Base-by-base conservation (phyloP, 2,888 invertebrate genomes). In the Gastracanthus pulcherrimus region DNA sequence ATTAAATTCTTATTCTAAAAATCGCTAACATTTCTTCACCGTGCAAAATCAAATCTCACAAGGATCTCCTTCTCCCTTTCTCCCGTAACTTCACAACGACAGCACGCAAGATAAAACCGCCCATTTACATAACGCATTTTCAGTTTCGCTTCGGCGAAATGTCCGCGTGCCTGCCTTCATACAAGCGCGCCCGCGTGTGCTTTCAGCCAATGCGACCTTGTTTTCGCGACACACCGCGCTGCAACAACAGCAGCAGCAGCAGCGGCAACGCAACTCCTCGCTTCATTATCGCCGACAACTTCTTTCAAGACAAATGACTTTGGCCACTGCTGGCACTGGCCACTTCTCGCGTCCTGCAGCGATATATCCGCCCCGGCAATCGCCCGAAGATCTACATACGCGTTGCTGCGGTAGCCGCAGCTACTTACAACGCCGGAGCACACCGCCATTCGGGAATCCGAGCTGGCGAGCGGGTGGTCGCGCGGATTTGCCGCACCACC, bases 281-380 rank as follows among this genome's bases (percentile, higher is more conserved):
- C 34, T 62, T 81, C 75, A 71, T 66, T 38, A 58, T 9, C 13
- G 34, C 48, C 67, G 74, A 81, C 82, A 76, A 76, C 78, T 79
- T 71, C 66, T 67, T 66, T 60, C 64, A 79, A 82, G 82, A 82
- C 79, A 82, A 82, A 82, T 82, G 82, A 82, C 26, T n/a, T n/a
- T n/a, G n/a, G 60, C 67, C 19, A 23, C 38, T 29, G 16, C 13
- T 58, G 36, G 36, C 51, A 66, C 3, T n/a, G 60, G 76, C 67
- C 66, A 38, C 36, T 34, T 51, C 48, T 29, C 38, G 51, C n/a
- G n/a, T n/a, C n/a, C n/a, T n/a, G n/a, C n/a, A n/a, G n/a, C 58
- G 76, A 67, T 45, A 69, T 48, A 26, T 77, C 45, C 55, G 51
- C 70, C 51, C 38, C 62, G 51, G 19, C 64, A 77, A 72, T 72